Evolutionary conservation across 1,140 invertebrate species (phyloP), one percentile per base, ranked within the genome.

Genomic region (Polyergus mexicanus): DNA sequence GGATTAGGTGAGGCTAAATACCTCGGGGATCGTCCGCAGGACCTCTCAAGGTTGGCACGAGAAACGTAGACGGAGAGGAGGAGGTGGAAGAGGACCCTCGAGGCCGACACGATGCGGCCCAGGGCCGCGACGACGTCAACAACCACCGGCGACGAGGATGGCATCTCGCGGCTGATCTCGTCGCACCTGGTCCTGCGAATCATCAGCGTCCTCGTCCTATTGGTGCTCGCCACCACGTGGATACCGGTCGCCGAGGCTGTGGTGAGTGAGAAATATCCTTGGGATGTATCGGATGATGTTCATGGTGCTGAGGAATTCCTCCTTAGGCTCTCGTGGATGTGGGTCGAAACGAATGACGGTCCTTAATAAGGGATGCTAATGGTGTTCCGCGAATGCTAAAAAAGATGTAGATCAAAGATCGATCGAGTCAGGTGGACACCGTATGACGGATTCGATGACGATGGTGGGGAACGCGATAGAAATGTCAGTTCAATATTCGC

Each of bases 241-340:
- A 72, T 87, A 76, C 88, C 84, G 71, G 35, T 69, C 60, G 68
- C 76, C 71, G 86, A 92, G 13, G 92, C 92, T 87, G 89, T 89
- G 92, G 92, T 93, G 84, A 93, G 92, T 90, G 47, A 74, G 47
- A 84, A 41, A 38, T 38, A 35, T 47, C 47, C 63, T 89, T 87
- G 38, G 35, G 71, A 62, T 80, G 38, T 32, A 51, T 81, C 71
- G 25, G 11, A 28, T 7, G n/a, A 54, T 35, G n/a, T 38, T 58
- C 60, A 3, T 56, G 58, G 62, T 22, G 25, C 25, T 0, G 19
- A 38, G 25, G 41, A n/a, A 58, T 7, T 1, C 19, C 19, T 47
- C 47, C n/a, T 32, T 32, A 32, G 32, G 58, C 51, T 11, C 19
- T 13, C 32, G 56, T 41, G 38, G 13, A 51, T 51, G 2, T 4